Conservation (phyloP, 2,113 vertebrate species). For the Cyrtonyx montezumae region DNA sequence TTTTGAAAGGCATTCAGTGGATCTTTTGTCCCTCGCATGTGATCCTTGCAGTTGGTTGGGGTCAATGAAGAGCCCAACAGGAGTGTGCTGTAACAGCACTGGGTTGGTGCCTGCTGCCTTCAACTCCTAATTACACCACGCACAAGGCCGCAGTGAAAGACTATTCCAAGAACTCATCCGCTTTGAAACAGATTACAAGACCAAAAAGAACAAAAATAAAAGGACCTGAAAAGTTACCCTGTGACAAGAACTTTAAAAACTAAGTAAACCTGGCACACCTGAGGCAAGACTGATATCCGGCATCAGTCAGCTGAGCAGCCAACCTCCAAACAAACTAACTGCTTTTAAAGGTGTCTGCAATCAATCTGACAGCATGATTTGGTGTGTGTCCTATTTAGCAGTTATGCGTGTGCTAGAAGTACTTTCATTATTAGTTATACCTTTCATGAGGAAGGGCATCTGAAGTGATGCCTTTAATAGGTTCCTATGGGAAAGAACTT, state of each 20-base stretch:
- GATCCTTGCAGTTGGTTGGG: background rate
- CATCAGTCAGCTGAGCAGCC: background rate
- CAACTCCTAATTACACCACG: background rate
- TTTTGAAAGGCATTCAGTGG: background rate
- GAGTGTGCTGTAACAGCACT: background rate
- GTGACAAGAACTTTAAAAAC: background rate
- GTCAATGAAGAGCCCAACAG: background rate
- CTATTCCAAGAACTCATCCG: background rate
- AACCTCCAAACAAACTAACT: background rate
- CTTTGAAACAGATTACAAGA: background rate
- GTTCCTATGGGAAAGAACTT: background rate
- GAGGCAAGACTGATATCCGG: background rate
- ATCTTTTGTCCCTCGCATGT: background rate
- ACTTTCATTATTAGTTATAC: background rate
- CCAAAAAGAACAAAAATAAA: background rate
- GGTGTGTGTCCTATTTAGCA: background rate
- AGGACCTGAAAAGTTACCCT: background rate
- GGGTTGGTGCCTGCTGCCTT: background rate
- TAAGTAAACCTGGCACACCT: background rate
- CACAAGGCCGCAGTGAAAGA: background rate
- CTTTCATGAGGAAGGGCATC: background rate
- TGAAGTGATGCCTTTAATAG: background rate
- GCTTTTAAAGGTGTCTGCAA: background rate
- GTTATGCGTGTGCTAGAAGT: background rate
- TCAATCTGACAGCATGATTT: background rate